Evolutionary conservation across 2,888 invertebrate genomes (phyloP), one percentile per base, ranked within the genome.

Genomic region (Chesias legatella): DNA sequence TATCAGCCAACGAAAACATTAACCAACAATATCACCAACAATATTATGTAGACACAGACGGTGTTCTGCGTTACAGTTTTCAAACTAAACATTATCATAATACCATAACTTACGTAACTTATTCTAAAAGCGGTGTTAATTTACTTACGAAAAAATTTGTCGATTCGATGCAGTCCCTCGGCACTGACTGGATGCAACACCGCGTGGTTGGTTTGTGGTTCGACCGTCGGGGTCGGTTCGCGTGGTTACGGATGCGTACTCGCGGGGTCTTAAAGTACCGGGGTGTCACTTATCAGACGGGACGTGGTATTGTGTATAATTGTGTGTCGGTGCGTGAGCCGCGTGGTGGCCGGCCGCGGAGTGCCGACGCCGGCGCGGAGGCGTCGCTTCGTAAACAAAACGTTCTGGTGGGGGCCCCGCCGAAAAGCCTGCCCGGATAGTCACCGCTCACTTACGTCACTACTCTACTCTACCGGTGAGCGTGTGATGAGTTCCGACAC

Each of bases 321-420:
- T 45, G 48, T 45, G 53, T 55, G 58, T 58, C 63, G 65, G 63
- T 65, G 71, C 75, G 73, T 78, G 78, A 63, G 67, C 65, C 80
- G 81, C 79, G 77, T 73, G 82, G 69, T 65, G 61, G 74, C 73
- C 79, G 74, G 71, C 73, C 68, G 73, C 81, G 76, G 67, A 84
- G 78, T 84, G 86, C 77, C 84, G 81, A 78, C 72, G 77, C 63
- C 84, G 82, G 79, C 73, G 77, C 63, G 63, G 69, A 68, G 73
- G 68, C 75, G 76, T 63, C 72, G 69, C 66, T 75, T 79, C 79
- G 86, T 86, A 84, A 85, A 86, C 85, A 85, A 84, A 81, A 69
- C 72, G 75, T 58, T 61, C 72, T 78, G 85, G 86, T 80, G 86
- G 86, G 86, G 86, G 86, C 81, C 83, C 75, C 79, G 72, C 78